Evolutionary conservation across 2,113 vertebrate genomes (phyloP), one percentile per base, ranked within the genome.

Genomic region (Rhegmatorhina hoffmannsi): DNA sequence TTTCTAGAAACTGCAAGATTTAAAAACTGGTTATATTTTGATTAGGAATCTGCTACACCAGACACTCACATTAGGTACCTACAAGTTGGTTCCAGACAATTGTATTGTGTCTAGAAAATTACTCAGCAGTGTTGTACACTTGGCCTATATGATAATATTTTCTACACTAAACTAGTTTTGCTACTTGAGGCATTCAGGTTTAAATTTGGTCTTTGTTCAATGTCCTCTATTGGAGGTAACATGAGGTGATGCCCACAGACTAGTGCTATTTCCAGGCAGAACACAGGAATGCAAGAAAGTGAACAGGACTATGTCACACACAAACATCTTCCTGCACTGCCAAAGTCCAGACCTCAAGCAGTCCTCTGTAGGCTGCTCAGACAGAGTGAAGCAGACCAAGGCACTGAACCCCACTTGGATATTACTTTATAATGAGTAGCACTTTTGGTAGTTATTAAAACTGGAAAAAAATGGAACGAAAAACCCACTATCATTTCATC

Each of bases 1-100:
- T 28, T 76, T 5, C 21, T 29, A 33, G 46, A 70, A 43, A 4
- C 11, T 67, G 9, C 3, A 52, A 60, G 13, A 43, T 49, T 63
- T 82, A 67, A 75, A 68, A 59, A 5, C 10, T 24, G 34, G 18
- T 72, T 72, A 2, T 16, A 23, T 53, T 52, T 58, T 84, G 21
- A 49, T 59, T 18, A 70, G 11, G 7, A 14, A 2, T 67, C 49
- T 81, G 11, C 10, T 47, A 47, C 24, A 33, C 17, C 29, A 28
- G 46, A 36, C 0, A 0, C 3, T 9, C 60, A 9, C 26, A 10
- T 46, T 31, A 38, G 10, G 3, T 66, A 44, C 16, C 11, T 50
- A 17, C 24, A 38, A 17, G 8, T 12, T 2, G 1, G 17, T 3
- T 72, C 25, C 49, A 89, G 14, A 47, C 9, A 29, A 11, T 25